A percentile compares a stretch with the other conserved stretches of the same genome.
Conservation (phyloP, 2,113 vertebrate genomes). For the Brachyhypopomus occidentalis region DNA sequence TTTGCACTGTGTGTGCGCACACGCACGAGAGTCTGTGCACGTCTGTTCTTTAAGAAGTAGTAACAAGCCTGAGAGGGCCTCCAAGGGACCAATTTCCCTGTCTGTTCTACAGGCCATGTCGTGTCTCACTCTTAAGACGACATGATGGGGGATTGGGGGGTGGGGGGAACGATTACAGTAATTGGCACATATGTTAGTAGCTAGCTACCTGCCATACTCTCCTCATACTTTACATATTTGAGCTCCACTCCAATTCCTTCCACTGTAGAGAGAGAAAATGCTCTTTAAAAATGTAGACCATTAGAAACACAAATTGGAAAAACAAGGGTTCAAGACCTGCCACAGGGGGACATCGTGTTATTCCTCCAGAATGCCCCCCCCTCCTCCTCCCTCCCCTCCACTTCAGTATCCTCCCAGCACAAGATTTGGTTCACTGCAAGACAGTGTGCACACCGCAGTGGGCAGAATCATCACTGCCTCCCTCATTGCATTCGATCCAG, state of each 20-base stretch:
- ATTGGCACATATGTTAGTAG: slow-evolving; percentile 58
- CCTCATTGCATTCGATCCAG: background rate
- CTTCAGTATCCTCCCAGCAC: background rate
- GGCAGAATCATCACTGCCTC: background rate
- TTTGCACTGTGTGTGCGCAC: slow-evolving; percentile 43
- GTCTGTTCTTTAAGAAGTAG: slow-evolving; percentile 46
- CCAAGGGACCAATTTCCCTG: slow-evolving; percentile 63
- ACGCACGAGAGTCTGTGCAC: background rate
- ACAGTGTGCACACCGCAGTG: too few species aligned
- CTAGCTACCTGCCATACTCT: slow-evolving; percentile 34
- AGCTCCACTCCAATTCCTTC: slow-evolving; percentile 6
- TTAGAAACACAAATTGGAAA: background rate
- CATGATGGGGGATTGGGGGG: slow-evolving; percentile 40
- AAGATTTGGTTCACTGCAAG: background rate
- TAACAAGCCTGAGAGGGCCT: slow-evolving; percentile 54
- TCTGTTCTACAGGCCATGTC: slow-evolving; percentile 51
- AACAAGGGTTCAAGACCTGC: too few species aligned
- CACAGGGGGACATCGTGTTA: too few species aligned
- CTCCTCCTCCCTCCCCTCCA: background rate
- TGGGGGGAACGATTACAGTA: slow-evolving; percentile 55
- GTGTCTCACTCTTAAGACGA: slow-evolving; percentile 53
- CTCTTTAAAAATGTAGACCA: background rate
- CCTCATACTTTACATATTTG: background rate
- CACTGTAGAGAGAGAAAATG: background rate
- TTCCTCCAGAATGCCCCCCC: background rate